phyloP scores from a whole-genome alignment of 1,140 invertebrate genomes.

The Conus betulinus region DNA sequence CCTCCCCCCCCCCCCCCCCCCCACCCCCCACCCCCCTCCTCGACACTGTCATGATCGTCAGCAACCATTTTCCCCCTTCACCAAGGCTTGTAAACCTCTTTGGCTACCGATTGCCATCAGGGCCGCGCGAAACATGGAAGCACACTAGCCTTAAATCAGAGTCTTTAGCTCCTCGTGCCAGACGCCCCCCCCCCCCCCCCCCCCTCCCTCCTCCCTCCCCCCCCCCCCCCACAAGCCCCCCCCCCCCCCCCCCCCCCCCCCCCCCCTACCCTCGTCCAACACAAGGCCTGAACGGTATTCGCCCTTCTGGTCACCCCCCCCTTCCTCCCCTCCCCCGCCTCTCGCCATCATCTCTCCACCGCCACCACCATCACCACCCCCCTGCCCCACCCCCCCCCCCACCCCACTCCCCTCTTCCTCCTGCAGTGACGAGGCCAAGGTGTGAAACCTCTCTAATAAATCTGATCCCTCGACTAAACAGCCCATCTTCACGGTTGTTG shows the following conservation, averaged over 20 bases:
- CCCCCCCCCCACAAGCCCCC: background rate
- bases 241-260: background rate
- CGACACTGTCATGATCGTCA: background rate
- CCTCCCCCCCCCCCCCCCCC: background rate
- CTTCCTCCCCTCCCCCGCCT: no score
- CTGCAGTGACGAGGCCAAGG: background rate
- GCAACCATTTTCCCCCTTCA: slow-evolving; percentile 15
- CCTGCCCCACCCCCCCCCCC: no score
- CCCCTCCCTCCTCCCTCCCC: no score
- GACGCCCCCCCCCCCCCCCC: background rate
- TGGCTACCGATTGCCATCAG: slow-evolving; percentile 14
- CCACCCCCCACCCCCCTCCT: background rate
- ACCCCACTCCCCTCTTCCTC: no score
- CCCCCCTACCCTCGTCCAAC: background rate
- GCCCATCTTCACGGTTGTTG: background rate
- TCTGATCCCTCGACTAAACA: background rate
- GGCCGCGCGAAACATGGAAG: slow-evolving; percentile 10
- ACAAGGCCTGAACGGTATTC: no score
- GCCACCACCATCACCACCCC: no score
- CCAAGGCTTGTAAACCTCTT: background rate
- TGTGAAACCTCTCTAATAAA: background rate
- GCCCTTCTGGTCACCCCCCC: no score
- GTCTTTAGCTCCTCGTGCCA: background rate
- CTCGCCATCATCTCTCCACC: no score
- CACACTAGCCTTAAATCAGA: slow-evolving; percentile 30